These are phyloP conservation scores for Calosoma granatense DNA, from an alignment of 1,140 invertebrate species.

Conservation along the genomic window DNA sequence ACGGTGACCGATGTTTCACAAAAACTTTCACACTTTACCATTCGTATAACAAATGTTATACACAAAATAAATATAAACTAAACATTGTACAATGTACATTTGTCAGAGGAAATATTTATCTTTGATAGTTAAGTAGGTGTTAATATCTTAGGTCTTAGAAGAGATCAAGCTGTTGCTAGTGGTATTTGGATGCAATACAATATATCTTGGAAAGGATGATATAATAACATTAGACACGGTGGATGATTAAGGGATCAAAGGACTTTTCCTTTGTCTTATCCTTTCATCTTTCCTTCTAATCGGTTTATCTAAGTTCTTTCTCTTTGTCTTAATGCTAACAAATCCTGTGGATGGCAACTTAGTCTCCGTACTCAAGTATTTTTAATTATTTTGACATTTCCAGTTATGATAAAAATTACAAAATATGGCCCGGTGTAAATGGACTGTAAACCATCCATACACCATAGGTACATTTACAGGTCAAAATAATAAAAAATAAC, in stretches of 20 bases:
- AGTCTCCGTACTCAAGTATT: no score
- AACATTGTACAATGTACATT: neutral
- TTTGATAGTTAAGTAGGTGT: no score
- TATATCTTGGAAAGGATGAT: no score
- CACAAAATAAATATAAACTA: neutral
- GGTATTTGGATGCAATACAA: no score
- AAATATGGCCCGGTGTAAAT: no score
- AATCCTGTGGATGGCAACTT: no score
- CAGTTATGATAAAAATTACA: no score
- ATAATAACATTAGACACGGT: conserved; percentile 1
- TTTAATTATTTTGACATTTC: no score
- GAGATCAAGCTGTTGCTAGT: no score
- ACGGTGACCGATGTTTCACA: neutral
- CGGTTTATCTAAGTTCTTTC: neutral
- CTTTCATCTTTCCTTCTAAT: conserved; percentile 2
- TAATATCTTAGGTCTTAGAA: no score
- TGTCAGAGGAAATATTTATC: neutral
- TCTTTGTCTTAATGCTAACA: neutral
- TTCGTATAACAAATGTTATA: neutral
- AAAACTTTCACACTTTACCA: neutral
- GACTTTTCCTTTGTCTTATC: neutral
- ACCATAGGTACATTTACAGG: no score
- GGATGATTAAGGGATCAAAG: neutral
- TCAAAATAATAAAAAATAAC: neutral
- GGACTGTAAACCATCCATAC: no score